phyloP scores from a whole-genome alignment of 2,113 vertebrate species.

The Engraulis encrasicolus region DNA sequence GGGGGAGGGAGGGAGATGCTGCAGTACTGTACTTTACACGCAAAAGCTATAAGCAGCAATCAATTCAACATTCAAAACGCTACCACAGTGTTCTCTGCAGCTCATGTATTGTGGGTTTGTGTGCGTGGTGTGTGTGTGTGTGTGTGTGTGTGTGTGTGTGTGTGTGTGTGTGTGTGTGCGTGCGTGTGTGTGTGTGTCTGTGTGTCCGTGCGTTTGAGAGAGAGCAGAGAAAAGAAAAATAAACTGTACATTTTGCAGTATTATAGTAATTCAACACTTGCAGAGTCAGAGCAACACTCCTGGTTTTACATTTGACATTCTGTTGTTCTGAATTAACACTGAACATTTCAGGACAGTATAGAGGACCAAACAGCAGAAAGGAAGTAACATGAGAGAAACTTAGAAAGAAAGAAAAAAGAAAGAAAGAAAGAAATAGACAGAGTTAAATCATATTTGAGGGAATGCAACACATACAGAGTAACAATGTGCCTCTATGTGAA shows the following conservation, averaged over 20 bases:
- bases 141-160: background rate
- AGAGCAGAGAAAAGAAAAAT: too few relatives aligned
- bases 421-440: background rate
- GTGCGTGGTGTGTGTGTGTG: background rate
- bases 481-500: conserved; percentile 13
- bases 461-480: background rate
- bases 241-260: too few relatives aligned
- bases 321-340: too few relatives aligned
- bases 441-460: background rate
- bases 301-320: too few relatives aligned
- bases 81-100: background rate
- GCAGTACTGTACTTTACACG: too few relatives aligned
- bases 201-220: conserved; percentile 14
- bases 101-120: background rate
- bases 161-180: conserved; percentile 33
- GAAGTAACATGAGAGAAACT: background rate
- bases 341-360: background rate
- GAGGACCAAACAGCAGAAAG: background rate
- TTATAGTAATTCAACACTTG: too few relatives aligned
- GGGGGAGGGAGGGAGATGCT: background rate
- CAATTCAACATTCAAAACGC: conserved; percentile 2
- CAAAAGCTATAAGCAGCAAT: background rate
- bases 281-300: too few relatives aligned
- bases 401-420: background rate
- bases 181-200: conserved; percentile 27